phyloP scores from a whole-genome alignment of 2,113 vertebrate species.

The Myotis yumanensis region DNA sequence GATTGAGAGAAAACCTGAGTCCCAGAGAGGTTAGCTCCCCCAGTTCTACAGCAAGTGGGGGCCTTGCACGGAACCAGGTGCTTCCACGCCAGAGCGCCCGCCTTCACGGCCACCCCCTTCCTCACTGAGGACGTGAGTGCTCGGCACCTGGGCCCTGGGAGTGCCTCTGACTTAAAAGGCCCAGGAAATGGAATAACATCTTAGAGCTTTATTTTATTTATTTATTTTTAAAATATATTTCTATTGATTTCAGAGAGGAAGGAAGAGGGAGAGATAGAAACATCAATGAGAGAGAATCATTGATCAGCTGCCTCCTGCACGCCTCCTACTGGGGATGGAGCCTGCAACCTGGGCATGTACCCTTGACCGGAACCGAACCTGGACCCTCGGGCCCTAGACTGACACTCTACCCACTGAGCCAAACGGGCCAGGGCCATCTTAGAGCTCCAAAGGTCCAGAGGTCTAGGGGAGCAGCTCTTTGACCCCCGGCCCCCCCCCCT shows the following conservation, averaged over 20 bases:
- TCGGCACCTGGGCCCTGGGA: not conserved
- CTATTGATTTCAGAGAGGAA: no score
- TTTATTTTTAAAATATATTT: no score
- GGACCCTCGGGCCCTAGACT: no score
- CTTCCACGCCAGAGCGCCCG: not conserved
- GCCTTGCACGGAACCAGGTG: not conserved
- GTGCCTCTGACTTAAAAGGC: not conserved
- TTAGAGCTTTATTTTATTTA: not conserved
- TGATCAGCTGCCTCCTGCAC: no score
- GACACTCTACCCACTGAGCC: no score
- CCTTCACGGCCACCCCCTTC: not conserved
- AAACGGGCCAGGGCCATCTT: not conserved
- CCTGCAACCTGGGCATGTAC: no score
- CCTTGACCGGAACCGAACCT: no score
- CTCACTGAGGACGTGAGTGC: not conserved
- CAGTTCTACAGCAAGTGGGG: not conserved
- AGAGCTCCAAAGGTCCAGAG: not conserved
- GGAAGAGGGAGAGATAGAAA: no score
- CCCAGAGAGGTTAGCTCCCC: not conserved
- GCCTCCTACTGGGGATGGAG: no score
- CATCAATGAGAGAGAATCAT: no score
- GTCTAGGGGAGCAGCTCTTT: not conserved
- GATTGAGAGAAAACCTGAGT: not conserved
- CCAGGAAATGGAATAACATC: not conserved
- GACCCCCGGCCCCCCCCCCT: fast-evolving